A percentile compares a stretch with the other conserved stretches of the same genome.
phyloP scores from a whole-genome alignment of 1,140 invertebrate species.

The Psix sp. region DNA sequence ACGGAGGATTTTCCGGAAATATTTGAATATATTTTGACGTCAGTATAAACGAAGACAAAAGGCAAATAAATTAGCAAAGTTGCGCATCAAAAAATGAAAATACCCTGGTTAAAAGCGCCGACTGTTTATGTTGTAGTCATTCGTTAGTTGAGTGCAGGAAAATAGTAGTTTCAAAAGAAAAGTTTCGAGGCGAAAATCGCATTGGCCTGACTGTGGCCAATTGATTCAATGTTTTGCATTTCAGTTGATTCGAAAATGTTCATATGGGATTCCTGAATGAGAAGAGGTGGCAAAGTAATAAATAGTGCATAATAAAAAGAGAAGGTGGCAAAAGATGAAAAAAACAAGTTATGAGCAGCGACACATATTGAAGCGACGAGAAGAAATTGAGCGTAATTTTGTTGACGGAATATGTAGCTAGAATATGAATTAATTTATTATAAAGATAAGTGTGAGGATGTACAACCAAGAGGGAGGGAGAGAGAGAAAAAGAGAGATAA shows the following conservation, averaged over 20 bases:
- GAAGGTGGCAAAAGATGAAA: slow-evolving; percentile 6
- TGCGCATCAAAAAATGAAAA: neutral
- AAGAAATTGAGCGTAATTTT: slow-evolving; percentile 51
- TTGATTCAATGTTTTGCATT: too few relatives aligned
- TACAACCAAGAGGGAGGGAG: slow-evolving; percentile 17
- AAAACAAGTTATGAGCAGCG: slow-evolving; percentile 26
- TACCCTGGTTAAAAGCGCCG: neutral
- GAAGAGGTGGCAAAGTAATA: neutral
- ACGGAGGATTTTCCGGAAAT: slow-evolving; percentile 66
- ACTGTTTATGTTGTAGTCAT: too few relatives aligned
- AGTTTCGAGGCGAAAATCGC: too few relatives aligned
- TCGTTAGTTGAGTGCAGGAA: too few relatives aligned
- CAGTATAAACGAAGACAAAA: slow-evolving; percentile 54
- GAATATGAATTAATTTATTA: slow-evolving; percentile 73
- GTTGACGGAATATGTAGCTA: slow-evolving; percentile 65
- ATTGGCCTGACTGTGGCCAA: too few relatives aligned
- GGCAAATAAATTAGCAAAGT: neutral
- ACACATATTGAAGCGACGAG: slow-evolving; percentile 13
- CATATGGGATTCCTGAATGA: neutral
- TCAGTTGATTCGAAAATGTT: neutral
- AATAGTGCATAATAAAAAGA: neutral
- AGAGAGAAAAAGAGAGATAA: slow-evolving; percentile 8
- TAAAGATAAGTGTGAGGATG: slow-evolving; percentile 52
- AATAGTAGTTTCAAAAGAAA: too few relatives aligned
- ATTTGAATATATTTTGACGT: slow-evolving; percentile 74